phyloP scores from a whole-genome alignment of 1,140 invertebrate genomes.

The Calycopis cecrops region DNA sequence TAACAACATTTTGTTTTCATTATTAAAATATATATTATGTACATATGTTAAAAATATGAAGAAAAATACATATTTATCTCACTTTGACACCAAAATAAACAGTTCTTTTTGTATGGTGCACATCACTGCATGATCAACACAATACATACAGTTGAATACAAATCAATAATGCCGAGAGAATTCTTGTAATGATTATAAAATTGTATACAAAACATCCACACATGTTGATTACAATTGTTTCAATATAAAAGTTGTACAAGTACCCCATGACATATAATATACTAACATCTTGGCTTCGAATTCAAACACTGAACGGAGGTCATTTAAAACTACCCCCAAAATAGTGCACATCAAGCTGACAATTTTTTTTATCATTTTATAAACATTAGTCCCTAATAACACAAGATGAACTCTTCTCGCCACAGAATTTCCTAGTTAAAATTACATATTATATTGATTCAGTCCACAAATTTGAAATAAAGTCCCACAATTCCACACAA shows the following conservation, averaged over 20 bases:
- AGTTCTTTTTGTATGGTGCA: constrained; percentile 19
- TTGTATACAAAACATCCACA: constrained; percentile 69
- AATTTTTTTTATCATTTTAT: constrained; percentile 27
- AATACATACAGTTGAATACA: constrained; percentile 29
- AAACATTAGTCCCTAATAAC: constrained; percentile 44
- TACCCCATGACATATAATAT: constrained; percentile 45
- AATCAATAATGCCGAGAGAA: constrained; percentile 68
- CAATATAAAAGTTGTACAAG: constrained; percentile 66
- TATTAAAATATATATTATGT: constrained; percentile 56
- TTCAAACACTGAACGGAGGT: constrained; percentile 45
- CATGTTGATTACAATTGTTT: constrained; percentile 55
- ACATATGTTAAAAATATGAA: constrained; percentile 41
- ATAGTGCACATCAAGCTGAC: constrained; percentile 41
- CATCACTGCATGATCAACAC: constrained; percentile 16
- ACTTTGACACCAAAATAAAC: constrained; percentile 24
- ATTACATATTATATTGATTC: constrained; percentile 67
- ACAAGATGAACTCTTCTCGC: constrained; percentile 65
- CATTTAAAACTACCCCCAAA: constrained; percentile 47
- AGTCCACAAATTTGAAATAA: constrained; percentile 73
- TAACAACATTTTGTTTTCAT: constrained; percentile 50
- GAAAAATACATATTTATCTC: constrained; percentile 44
- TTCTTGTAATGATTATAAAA: constrained; percentile 58
- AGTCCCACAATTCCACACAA: constrained; percentile 64
- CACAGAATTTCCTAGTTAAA: constrained; percentile 71
- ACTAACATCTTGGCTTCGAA: constrained; percentile 38